phyloP scores from a whole-genome alignment of 2,797 vertebrate species.

The Brachymystax lenok region DNA sequence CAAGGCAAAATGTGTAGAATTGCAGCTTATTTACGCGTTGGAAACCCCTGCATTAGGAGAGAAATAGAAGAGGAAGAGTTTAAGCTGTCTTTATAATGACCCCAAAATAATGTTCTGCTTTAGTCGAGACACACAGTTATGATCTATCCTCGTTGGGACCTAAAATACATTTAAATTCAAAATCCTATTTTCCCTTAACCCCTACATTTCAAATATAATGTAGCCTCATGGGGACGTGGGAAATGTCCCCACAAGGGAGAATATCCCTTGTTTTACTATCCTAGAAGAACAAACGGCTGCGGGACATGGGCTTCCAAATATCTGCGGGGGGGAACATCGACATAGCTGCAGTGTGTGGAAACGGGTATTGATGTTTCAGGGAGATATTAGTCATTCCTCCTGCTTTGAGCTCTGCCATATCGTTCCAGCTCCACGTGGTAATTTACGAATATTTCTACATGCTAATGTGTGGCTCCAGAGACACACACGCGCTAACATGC shows the following conservation, averaged over 20 bases:
- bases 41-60: background rate
- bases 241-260: too few relatives aligned
- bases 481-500: background rate
- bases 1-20: too few relatives aligned
- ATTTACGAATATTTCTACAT: slow-evolving; percentile 69
- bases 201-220: too few relatives aligned
- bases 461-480: slow-evolving; percentile 48
- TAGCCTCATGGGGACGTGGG: too few relatives aligned
- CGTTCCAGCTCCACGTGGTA: slow-evolving; percentile 48
- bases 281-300: too few relatives aligned
- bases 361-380: slow-evolving; percentile 44
- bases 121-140: too few relatives aligned
- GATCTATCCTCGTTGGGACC: too few relatives aligned
- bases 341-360: slow-evolving; percentile 56
- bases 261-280: too few relatives aligned
- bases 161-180: too few relatives aligned
- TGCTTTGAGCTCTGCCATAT: slow-evolving; percentile 53
- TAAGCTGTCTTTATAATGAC: background rate
- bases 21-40: background rate
- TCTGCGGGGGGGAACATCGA: slow-evolving; percentile 37
- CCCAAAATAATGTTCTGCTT: background rate
- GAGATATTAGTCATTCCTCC: slow-evolving; percentile 51
- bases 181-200: too few relatives aligned
- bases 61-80: slow-evolving; percentile 5
- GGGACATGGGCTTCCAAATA: too few relatives aligned